These are phyloP conservation scores for Cryptocheilus praepositus DNA, from an alignment of 2,888 invertebrate species.

Conservation along the genomic window DNA sequence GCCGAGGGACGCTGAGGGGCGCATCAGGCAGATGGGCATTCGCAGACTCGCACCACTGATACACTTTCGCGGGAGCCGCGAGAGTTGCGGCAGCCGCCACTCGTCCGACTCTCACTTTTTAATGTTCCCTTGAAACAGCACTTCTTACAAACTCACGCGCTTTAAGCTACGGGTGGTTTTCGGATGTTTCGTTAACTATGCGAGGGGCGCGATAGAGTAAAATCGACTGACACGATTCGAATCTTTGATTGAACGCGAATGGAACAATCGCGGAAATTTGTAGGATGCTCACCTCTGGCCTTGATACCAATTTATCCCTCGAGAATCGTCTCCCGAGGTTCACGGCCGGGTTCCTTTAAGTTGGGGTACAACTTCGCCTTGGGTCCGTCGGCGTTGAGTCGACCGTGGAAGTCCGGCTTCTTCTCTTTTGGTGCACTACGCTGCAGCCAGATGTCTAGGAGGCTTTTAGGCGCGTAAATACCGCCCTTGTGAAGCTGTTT, in stretches of 20 bases:
- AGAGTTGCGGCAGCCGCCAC: conserved; percentile 20
- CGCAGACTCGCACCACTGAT: conserved; percentile 49
- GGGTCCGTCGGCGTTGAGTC: conserved; percentile 76
- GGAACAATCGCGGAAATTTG: no score
- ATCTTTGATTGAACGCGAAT: no score
- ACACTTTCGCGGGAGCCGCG: conserved; percentile 44
- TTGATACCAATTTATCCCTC: conserved; percentile 57
- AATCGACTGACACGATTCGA: no score
- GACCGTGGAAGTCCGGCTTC: conserved; percentile 79
- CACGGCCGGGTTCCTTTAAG: conserved; percentile 77
- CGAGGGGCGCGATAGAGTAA: no score
- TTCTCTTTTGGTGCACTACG: conserved; percentile 76
- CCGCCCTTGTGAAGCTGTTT: conserved; percentile 70
- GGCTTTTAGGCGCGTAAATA: conserved; percentile 76
- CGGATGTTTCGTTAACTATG: no score
- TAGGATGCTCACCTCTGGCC: no score
- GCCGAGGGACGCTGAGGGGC: conserved; percentile 6
- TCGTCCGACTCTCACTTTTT: neutral
- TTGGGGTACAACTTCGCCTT: conserved; percentile 86
- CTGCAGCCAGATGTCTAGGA: conserved; percentile 82
- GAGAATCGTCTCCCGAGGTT: conserved; percentile 71
- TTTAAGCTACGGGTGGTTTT: no score
- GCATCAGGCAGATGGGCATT: conserved; percentile 38
- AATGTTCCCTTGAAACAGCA: neutral
- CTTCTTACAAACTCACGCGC: neutral